These are phyloP conservation scores for Pantherophis alleghaniensis DNA, from an alignment of 2,797 vertebrate species.

Conservation along the genomic window DNA sequence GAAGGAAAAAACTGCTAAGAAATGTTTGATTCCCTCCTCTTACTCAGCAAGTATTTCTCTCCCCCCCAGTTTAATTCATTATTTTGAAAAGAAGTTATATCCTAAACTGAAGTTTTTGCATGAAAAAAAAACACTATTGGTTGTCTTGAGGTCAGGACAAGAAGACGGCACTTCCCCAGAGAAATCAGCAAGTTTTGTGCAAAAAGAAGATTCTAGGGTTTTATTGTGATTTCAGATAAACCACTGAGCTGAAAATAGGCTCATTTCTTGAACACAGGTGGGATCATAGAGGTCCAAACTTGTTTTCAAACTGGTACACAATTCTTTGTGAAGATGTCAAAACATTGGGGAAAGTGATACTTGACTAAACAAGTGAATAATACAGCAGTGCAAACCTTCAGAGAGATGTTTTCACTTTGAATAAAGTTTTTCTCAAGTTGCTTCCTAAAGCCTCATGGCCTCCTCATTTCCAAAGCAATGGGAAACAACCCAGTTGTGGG, in stretches of 20 bases:
- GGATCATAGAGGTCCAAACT: not conserved
- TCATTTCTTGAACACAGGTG: not conserved
- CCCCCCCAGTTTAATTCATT: not conserved
- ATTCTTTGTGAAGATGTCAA: not conserved
- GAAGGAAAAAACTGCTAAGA: not conserved
- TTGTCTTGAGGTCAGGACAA: not conserved
- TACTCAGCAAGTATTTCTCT: not conserved
- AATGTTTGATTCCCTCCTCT: conserved; percentile 12
- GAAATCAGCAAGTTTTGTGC: not conserved
- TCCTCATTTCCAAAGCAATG: not conserved
- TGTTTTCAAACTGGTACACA: not conserved
- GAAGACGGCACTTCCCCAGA: not conserved
- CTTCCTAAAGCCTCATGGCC: not conserved
- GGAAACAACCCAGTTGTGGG: not conserved
- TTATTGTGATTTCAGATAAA: not conserved
- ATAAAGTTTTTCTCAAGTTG: not conserved
- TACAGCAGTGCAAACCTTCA: not conserved
- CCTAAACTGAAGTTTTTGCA: not conserved
- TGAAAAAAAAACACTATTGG: conserved; percentile 27
- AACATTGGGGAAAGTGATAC: not conserved
- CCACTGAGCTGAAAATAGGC: not conserved
- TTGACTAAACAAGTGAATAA: not conserved
- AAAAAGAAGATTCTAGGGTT: not conserved
- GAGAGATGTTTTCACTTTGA: not conserved
- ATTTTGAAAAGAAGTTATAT: not conserved